Base-by-base conservation (phyloP, 2,888 invertebrate species). In the Bimastos eiseni region DNA sequence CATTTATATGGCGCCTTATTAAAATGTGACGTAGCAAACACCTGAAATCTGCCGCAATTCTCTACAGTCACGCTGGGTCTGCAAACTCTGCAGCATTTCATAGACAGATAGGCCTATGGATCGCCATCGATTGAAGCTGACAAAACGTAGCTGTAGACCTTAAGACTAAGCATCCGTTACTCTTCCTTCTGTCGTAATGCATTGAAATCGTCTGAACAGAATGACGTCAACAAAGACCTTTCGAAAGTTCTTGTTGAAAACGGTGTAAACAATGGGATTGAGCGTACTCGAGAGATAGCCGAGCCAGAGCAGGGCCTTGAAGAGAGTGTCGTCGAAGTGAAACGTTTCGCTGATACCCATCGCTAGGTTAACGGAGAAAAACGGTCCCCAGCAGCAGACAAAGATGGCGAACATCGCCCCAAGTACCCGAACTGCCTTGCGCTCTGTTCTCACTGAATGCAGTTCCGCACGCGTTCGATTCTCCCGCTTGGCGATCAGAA, bases 351-450 rank as follows among this genome's bases (percentile, higher is more conserved):
- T 98, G 21, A 98, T 96, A 0, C 97, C 97, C 24, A 97, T 97
- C 92, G 98, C 95, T 94, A 98, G 96, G 92, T 95, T 95, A 21
- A 94, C 93, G n/a, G 94, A 92, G 92, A 95, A 95, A 92, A 95
- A 95, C 49, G 95, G 95, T 19, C 94, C 94, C 95, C 95, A 95
- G 92, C 94, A 94, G 55, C 94, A 92, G 11, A 95, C 93, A 92
- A 95, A 95, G 83, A 94, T 94, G 83, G 93, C 93, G 92, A 95
- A 95, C 90, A 95, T 94, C 33, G 94, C 94, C 49, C 94, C 95
- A 4, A 95, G 93, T 15, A 95, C 92, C 95, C 98, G 98, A 24
- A 98, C 98, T 0, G 99, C 99, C 95, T 98, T 98, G 94, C 98
- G 98, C 94, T 99, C 98, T 90, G 98, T 96, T 13, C 97, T 96